These are phyloP conservation scores for Leptodactylus fuscus DNA, from an alignment of 2,113 vertebrate species.

Conservation along the genomic window DNA sequence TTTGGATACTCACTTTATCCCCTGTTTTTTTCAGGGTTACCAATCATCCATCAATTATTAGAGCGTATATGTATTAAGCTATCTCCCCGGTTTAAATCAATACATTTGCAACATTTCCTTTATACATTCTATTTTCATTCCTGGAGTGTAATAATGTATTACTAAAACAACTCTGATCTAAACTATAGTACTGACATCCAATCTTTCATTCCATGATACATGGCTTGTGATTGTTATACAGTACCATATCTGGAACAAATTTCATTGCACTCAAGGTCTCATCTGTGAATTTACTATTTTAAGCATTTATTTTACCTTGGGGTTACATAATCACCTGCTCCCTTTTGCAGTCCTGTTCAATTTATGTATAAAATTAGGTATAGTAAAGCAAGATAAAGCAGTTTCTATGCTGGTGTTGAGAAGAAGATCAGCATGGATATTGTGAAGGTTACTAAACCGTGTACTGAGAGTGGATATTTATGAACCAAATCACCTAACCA, in stretches of 20 bases:
- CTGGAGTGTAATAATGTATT: too few relatives aligned
- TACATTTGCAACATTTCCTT: too few relatives aligned
- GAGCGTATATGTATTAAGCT: too few relatives aligned
- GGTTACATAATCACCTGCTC: conserved; percentile 3
- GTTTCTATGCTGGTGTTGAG: neutral
- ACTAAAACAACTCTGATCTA: too few relatives aligned
- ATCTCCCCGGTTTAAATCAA: too few relatives aligned
- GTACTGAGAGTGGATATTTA: too few relatives aligned
- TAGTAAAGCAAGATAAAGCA: neutral
- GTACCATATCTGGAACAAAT: neutral
- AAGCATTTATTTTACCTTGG: neutral
- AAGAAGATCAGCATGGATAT: neutral
- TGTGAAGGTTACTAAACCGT: neutral
- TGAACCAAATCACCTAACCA: too few relatives aligned
- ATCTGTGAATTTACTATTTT: neutral
- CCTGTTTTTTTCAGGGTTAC: too few relatives aligned
- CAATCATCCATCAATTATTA: too few relatives aligned
- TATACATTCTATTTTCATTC: too few relatives aligned
- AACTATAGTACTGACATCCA: neutral
- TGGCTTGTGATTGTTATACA: neutral
- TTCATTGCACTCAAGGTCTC: neutral
- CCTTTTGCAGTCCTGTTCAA: neutral
- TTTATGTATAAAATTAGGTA: neutral
- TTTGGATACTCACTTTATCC: too few relatives aligned
- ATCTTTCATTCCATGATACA: neutral